A percentile compares a stretch with the other conserved stretches of the same genome.
These are phyloP conservation scores for Odontocolon sp. DNA, from an alignment of 2,888 invertebrate species.

Conservation along the genomic window DNA sequence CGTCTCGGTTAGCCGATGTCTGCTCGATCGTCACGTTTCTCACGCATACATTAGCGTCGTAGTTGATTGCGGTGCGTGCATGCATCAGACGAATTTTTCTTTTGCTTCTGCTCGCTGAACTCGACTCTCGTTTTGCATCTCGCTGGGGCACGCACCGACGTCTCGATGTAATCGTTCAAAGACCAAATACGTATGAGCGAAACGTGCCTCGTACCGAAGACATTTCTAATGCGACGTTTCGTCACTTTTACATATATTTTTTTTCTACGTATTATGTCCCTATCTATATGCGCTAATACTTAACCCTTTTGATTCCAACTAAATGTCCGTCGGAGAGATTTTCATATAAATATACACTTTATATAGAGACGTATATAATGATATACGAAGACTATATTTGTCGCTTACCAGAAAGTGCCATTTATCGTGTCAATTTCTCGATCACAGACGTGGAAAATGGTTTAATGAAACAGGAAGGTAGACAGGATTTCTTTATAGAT, in stretches of 20 bases:
- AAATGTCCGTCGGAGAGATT: too few relatives aligned
- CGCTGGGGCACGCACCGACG: conserved; percentile 33
- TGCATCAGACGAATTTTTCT: conserved; percentile 32
- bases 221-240: conserved; percentile 15
- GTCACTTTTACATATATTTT: not conserved
- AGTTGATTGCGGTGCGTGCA: conserved; percentile 43
- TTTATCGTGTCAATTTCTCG: too few relatives aligned
- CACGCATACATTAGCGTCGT: conserved; percentile 35
- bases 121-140: conserved; percentile 29
- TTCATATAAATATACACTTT: too few relatives aligned
- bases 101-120: conserved; percentile 18
- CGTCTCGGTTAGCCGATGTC: conserved; percentile 39
- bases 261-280: not conserved
- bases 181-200: conserved; percentile 19
- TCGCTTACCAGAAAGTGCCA: too few relatives aligned
- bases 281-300: too few relatives aligned
- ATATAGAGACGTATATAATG: too few relatives aligned
- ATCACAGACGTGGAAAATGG: too few relatives aligned
- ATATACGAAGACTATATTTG: too few relatives aligned
- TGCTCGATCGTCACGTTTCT: conserved; percentile 52
- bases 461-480: too few relatives aligned
- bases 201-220: conserved; percentile 35
- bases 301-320: not conserved
- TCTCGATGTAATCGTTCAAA: conserved; percentile 27
- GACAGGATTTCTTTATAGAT: too few relatives aligned